These are phyloP conservation scores for Ormyrus nitidulus DNA, from an alignment of 2,888 invertebrate genomes.

Conservation along the genomic window DNA sequence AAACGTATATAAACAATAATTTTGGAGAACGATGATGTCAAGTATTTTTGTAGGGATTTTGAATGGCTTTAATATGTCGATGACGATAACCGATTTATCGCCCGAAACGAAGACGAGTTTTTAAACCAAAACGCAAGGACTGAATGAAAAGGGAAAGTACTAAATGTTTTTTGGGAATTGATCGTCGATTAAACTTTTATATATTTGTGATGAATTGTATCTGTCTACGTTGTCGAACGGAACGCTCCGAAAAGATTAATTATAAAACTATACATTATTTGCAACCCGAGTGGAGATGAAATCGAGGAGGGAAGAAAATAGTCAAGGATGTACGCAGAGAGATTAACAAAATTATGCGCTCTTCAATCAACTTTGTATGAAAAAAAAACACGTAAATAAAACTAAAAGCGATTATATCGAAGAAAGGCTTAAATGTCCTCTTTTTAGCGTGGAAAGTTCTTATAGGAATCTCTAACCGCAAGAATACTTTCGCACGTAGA, in stretches of 20 bases:
- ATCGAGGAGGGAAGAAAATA: background rate
- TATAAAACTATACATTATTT: constrained; percentile 21
- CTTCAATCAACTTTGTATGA: constrained; percentile 56
- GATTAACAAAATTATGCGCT: constrained; percentile 46
- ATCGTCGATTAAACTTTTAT: constrained; percentile 40
- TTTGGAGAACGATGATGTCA: constrained; percentile 30
- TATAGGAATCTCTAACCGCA: constrained; percentile 30
- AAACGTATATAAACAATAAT: constrained; percentile 1
- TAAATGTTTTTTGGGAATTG: constrained; percentile 33
- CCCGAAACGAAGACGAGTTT: constrained; percentile 16
- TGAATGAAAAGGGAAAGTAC: constrained; percentile 33
- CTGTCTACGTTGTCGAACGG: constrained; percentile 1
- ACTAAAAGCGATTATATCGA: constrained; percentile 21
- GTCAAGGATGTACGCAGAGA: constrained; percentile 9
- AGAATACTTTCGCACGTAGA: constrained; percentile 42
- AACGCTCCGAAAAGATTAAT: background rate
- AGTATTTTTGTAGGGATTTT: constrained; percentile 53
- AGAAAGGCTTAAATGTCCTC: constrained; percentile 40
- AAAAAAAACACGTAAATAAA: constrained; percentile 22
- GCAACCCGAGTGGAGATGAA: background rate
- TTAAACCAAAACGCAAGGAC: constrained; percentile 14
- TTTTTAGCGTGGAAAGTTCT: constrained; percentile 42
- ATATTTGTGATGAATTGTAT: constrained; percentile 37
- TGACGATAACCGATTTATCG: background rate
- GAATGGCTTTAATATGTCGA: constrained; percentile 12